These are phyloP conservation scores for Gortyna flavago DNA, from an alignment of 2,888 invertebrate genomes.

Conservation along the genomic window DNA sequence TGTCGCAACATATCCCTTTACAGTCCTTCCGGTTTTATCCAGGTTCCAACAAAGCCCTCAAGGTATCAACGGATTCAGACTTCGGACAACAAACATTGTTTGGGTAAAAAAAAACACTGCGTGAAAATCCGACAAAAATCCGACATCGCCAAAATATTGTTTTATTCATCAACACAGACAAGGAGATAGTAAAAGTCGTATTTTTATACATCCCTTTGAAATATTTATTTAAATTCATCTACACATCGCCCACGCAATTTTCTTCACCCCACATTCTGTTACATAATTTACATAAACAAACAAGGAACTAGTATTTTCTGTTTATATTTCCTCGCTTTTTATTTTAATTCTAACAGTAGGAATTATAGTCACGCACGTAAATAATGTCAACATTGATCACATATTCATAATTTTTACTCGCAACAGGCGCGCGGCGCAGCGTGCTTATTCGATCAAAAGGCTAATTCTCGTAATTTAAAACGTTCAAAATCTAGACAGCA, in stretches of 20 bases:
- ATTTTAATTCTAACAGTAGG: slow-evolving; percentile 19
- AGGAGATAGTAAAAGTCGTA: slow-evolving; percentile 26
- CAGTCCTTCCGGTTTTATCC: slow-evolving; percentile 25
- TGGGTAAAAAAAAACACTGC: neutral
- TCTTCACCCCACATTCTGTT: slow-evolving; percentile 37
- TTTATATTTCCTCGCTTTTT: slow-evolving; percentile 41
- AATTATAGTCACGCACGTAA: slow-evolving; percentile 45
- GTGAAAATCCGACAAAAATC: slow-evolving; percentile 10
- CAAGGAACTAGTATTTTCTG: slow-evolving; percentile 42
- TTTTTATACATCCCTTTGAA: slow-evolving; percentile 42
- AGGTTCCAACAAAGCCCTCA: slow-evolving; percentile 20
- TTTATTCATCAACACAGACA: slow-evolving; percentile 29
- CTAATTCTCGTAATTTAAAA: too few species aligned
- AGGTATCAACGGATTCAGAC: slow-evolving; percentile 40
- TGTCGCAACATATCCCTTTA: slow-evolving; percentile 28
- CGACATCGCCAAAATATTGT: neutral
- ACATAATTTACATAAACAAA: slow-evolving; percentile 53
- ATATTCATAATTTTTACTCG: neutral
- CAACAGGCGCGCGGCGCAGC: too few species aligned
- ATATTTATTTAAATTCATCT: slow-evolving; percentile 45
- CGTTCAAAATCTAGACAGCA: too few species aligned
- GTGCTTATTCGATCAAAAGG: too few species aligned
- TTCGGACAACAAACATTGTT: slow-evolving; percentile 13
- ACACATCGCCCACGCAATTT: slow-evolving; percentile 31
- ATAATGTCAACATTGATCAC: slow-evolving; percentile 3